Conservation (phyloP, 2,888 invertebrate species). For the Anticlea derivata region DNA sequence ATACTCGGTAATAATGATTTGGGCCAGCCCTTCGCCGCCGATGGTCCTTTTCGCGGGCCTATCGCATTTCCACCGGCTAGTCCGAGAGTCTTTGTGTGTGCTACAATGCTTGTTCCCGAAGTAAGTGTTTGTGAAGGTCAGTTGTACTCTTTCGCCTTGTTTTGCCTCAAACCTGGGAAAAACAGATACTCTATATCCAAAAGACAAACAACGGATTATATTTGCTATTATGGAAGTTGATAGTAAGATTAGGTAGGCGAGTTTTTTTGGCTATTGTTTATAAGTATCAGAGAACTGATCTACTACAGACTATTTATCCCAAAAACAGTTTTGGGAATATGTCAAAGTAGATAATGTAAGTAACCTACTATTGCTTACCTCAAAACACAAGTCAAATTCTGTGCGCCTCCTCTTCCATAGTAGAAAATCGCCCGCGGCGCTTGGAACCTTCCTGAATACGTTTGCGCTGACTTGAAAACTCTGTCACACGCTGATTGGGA, state of each 20-base stretch:
- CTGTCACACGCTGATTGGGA: slow-evolving; percentile 86
- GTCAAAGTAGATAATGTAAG: no score
- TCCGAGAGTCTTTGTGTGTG: slow-evolving; percentile 86
- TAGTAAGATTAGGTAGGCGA: not conserved
- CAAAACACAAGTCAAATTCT: slow-evolving; percentile 89
- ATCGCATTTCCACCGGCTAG: slow-evolving; percentile 88
- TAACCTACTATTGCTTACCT: slow-evolving; percentile 60
- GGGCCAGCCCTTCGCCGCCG: slow-evolving; percentile 82
- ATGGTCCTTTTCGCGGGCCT: slow-evolving; percentile 72
- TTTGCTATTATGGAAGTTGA: not conserved
- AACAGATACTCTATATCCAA: slow-evolving; percentile 7
- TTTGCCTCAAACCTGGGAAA: slow-evolving; percentile 86
- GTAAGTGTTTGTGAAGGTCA: slow-evolving; percentile 87
- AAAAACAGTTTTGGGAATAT: no score
- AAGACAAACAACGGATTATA: slow-evolving; percentile 7
- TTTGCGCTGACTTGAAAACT: slow-evolving; percentile 82
- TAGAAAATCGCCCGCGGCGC: slow-evolving; percentile 92
- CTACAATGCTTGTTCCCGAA: slow-evolving; percentile 88
- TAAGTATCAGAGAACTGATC: no score
- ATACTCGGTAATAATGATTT: slow-evolving; percentile 87
- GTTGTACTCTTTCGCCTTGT: slow-evolving; percentile 86
- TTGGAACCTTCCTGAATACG: slow-evolving; percentile 86
- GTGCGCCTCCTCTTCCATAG: slow-evolving; percentile 91
- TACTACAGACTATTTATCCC: no score
- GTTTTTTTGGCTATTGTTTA: no score